A percentile compares a stretch with the other conserved stretches of the same genome.
These are phyloP conservation scores for Nannoperca australis DNA, from an alignment of 2,797 vertebrate species.

Conservation along the genomic window DNA sequence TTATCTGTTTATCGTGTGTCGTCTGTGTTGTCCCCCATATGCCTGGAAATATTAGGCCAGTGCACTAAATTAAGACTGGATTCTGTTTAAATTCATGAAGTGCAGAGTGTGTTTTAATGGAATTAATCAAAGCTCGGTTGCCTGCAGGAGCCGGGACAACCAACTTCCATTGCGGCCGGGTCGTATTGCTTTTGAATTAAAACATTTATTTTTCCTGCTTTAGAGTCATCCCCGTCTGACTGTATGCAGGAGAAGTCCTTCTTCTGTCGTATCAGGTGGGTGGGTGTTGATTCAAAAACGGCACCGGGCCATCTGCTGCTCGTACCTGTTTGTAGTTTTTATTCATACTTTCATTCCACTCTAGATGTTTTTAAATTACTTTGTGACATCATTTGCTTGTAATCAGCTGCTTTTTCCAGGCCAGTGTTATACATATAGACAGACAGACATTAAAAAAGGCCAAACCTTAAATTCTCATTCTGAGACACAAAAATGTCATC, in stretches of 20 bases:
- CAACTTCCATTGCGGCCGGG: background rate
- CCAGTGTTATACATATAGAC: constrained; percentile 19
- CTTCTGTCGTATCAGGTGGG: constrained; percentile 97
- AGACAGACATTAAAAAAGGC: background rate
- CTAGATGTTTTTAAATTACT: constrained; percentile 61
- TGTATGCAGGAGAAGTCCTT: constrained; percentile 96
- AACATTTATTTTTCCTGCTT: constrained; percentile 44
- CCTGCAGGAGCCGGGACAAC: constrained; percentile 1
- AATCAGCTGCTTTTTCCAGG: constrained; percentile 60
- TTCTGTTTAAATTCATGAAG: constrained; percentile 43
- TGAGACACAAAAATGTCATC: background rate
- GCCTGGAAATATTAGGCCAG: constrained; percentile 11
- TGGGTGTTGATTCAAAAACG: constrained; percentile 20
- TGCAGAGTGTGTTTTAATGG: constrained; percentile 36
- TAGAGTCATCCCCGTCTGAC: constrained; percentile 86
- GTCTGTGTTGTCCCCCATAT: background rate
- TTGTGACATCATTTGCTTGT: constrained; percentile 58
- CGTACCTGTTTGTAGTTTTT: constrained; percentile 32
- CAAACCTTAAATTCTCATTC: background rate
- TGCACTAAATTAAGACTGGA: background rate
- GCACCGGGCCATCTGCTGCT: constrained; percentile 70
- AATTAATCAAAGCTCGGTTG: constrained; percentile 33
- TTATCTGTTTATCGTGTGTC: background rate
- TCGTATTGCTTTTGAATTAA: constrained; percentile 66
- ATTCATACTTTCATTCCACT: constrained; percentile 66